phyloP scores from a whole-genome alignment of 2,113 vertebrate species.

The Xiphophorus hellerii region DNA sequence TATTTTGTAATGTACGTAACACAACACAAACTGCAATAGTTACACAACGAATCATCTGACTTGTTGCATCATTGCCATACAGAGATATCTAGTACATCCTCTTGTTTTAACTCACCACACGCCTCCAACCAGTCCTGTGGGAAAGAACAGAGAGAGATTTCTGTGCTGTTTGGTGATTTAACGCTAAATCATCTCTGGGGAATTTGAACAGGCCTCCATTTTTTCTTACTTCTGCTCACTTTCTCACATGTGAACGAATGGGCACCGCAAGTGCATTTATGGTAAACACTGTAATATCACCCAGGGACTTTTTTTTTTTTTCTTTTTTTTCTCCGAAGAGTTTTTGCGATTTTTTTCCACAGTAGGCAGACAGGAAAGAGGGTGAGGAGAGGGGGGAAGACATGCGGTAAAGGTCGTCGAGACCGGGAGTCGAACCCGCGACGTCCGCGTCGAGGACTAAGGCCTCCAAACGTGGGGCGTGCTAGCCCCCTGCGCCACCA shows the following conservation, averaged over 20 bases:
- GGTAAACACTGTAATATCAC: slow-evolving; percentile 31
- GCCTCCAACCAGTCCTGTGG: slow-evolving; percentile 47
- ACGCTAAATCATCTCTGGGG: slow-evolving; percentile 70
- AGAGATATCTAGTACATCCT: slow-evolving; percentile 52
- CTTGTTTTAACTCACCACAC: slow-evolving; percentile 50
- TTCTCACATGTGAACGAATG: slow-evolving; percentile 26
- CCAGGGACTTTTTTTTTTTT: slow-evolving; percentile 25
- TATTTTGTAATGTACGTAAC: slow-evolving; percentile 6
- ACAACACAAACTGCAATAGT: slow-evolving; percentile 31
- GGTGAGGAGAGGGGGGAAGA: too few species aligned
- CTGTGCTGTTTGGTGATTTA: slow-evolving; percentile 43
- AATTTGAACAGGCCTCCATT: slow-evolving; percentile 48
- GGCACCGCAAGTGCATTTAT: slow-evolving; percentile 11
- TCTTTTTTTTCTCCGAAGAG: too few species aligned
- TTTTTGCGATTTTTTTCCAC: too few species aligned
- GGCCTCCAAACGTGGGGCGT: too few species aligned
- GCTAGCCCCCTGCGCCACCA: too few species aligned
- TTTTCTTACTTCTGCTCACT: slow-evolving; percentile 16
- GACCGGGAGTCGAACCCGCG: too few species aligned
- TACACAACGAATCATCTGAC: slow-evolving; percentile 42
- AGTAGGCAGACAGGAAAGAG: too few species aligned
- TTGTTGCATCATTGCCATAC: slow-evolving; percentile 40
- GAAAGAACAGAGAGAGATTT: slow-evolving; percentile 48
- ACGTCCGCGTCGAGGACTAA: too few species aligned
- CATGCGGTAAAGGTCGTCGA: too few species aligned